Evolutionary conservation across 2,113 vertebrate species (phyloP).

Genomic region (Chloroceryle aenea): DNA sequence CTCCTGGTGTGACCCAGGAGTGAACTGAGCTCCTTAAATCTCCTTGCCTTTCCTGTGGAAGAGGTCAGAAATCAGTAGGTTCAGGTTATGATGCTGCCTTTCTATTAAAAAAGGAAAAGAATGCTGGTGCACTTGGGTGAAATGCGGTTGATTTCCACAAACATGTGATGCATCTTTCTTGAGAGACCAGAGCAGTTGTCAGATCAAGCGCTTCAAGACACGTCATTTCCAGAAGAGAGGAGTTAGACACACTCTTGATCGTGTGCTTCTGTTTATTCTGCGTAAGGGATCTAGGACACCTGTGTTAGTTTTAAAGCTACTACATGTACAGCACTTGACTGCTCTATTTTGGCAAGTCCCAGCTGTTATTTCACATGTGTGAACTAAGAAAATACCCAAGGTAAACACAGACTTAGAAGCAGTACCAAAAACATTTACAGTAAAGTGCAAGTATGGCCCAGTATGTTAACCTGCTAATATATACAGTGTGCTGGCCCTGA

Average conservation of each 20-base stretch:
- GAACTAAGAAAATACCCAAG: slow-evolving; percentile 65
- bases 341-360: slow-evolving; percentile 62
- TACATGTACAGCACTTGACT: slow-evolving; percentile 51
- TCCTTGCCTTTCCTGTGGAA: neutral
- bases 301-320: slow-evolving; percentile 76
- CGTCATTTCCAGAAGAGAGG: slow-evolving; percentile 47
- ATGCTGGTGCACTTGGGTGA: neutral
- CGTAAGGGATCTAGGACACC: slow-evolving; percentile 60
- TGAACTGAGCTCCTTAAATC: slow-evolving; percentile 30
- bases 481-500: slow-evolving; percentile 35
- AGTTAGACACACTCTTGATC: slow-evolving; percentile 47
- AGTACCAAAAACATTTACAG: slow-evolving; percentile 72
- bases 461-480: slow-evolving; percentile 52
- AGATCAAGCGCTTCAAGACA: slow-evolving; percentile 3
- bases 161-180: neutral
- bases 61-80: slow-evolving; percentile 1
- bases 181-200: slow-evolving; percentile 34
- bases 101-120: neutral
- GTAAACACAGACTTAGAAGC: slow-evolving; percentile 71
- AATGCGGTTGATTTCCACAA: too few species aligned
- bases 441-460: slow-evolving; percentile 57
- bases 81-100: neutral
- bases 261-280: slow-evolving; percentile 71
- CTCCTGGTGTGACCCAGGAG: slow-evolving; percentile 22
- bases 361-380: slow-evolving; percentile 78